Base-by-base conservation (phyloP, 23 tunicate species). In the Styela plicata region DNA sequence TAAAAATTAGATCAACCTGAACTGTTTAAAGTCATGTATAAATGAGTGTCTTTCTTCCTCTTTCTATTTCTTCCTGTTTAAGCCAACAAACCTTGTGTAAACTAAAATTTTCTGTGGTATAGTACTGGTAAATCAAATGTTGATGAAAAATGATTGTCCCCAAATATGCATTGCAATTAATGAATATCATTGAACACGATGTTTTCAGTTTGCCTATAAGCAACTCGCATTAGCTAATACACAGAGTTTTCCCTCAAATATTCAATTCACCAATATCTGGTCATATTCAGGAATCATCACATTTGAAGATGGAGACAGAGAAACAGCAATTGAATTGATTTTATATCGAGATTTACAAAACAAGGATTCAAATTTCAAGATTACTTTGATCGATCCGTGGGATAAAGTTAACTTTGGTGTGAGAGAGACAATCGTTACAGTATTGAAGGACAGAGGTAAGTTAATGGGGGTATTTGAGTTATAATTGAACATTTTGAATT, bases 391-490 rank as follows among this genome's bases (percentile, higher is more conserved):
- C 19, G 97, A 92, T 68, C 84, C 97, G 2, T 34, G 63, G 26
- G 92, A 92, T 65, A 34, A 76, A 68, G 89, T 80, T 1, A 66
- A 80, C 77, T 64, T 85, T 28, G 90, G 74, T 1, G 83, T 92
- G 19, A 85, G 85, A 3, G 73, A 79, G 5, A 92, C 97, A n/a
- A 68, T 71, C 33, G 88, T 92, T 73, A 87, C 92, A n/a, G 97
- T 92, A 2, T 82, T 92, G 21, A 57, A 90, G 28, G 97, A 92
- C 69, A 92, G 90, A 87, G 97, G 97, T 92, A 57, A n/a, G n/a
- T n/a, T n/a, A n/a, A n/a, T n/a, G n/a, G n/a, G n/a, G n/a, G n/a
- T n/a, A n/a, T n/a, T n/a, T n/a, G n/a, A n/a, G n/a, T n/a, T n/a
- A n/a, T n/a, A n/a, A n/a, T n/a, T n/a, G n/a, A n/a, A n/a, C n/a